Conservation (phyloP, 2,797 vertebrate species). For the Echiichthys vipera region DNA sequence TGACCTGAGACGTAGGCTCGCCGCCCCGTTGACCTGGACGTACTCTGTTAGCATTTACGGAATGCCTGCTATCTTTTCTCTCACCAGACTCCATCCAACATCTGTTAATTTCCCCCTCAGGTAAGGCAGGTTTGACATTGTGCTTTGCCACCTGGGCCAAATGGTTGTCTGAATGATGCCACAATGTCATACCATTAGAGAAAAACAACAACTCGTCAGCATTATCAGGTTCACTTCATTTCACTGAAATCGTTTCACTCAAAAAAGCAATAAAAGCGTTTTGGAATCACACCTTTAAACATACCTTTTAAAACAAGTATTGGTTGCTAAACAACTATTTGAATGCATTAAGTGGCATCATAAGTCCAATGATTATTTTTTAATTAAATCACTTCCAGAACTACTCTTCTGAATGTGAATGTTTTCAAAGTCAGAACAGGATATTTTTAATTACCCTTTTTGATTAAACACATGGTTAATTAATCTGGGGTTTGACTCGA, state of each 20-base stretch:
- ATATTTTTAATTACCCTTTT: constrained; percentile 46
- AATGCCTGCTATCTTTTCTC: constrained; percentile 32
- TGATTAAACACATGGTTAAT: constrained; percentile 45
- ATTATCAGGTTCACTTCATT: background rate
- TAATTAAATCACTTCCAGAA: constrained; percentile 36
- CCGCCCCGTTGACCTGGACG: constrained; percentile 49
- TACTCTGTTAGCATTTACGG: constrained; percentile 31
- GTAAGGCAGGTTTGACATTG: constrained; percentile 39
- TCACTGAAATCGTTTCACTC: background rate
- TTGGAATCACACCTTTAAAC: background rate
- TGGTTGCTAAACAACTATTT: constrained; percentile 13
- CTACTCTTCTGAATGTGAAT: constrained; percentile 31
- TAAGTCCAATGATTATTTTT: constrained; percentile 33
- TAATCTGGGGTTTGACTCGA: constrained; percentile 24
- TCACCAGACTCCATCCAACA: constrained; percentile 33
- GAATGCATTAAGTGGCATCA: constrained; percentile 26
- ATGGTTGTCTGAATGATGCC: constrained; percentile 37
- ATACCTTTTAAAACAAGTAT: background rate
- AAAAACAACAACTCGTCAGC: constrained; percentile 14
- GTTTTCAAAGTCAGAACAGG: constrained; percentile 45
- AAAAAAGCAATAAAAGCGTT: background rate
- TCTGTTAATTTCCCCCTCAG: constrained; percentile 33
- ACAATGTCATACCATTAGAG: constrained; percentile 26
- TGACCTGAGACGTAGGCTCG: constrained; percentile 60
- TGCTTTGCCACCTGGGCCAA: constrained; percentile 32